Base-by-base conservation (phyloP, 2,113 vertebrate genomes). In the Syrrhaptes paradoxus region DNA sequence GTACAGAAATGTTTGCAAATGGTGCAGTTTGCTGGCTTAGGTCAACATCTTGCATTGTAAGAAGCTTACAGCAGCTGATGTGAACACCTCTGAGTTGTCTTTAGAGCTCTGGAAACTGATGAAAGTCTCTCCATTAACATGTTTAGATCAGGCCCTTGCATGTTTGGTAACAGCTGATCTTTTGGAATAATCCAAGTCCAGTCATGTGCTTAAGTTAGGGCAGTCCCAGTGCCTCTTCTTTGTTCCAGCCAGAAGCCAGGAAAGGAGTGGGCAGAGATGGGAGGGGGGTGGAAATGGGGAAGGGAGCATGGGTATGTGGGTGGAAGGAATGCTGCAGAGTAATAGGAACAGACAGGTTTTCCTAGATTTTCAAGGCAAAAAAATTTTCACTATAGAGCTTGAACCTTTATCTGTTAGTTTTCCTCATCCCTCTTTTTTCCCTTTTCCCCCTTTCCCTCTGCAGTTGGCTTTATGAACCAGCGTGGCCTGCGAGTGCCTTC, bases 381-480 rank as follows among this genome's bases (percentile, higher is more conserved):
- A 52, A 45, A 2, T 71, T 77, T 55, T 55, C 32, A 36, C 34
- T 68, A 4, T 9, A 49, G n/a, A 54, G 22, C 31, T 90, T 86
- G 32, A 58, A 19, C 11, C 1, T 1, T 82, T 63, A 79, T 78
- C 36, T 87, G 0, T 58, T 80, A 9, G 10, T 88, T 94, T 91
- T 52, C 6, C 17, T 95, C 46, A 85, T 90, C 10, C 4, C 11
- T n/a, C 11, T 67, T 41, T 36, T 22, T 48, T 67, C 24, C 14
- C 7, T 38, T 76, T 94, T 72, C 41, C 32, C 45, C 48, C 3
- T 43, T 87, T 51, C 68, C 31, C 7, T 38, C 25, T 67, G 32
- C 78, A 99, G 99, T 97, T 85, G 98, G 97, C 84, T 99, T 99
- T 95, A 98, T 99, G 95, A 98, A 97, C 66, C 99, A 99, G 97